Percentiles rank a stretch among this genome's conserved stretches.
Conservation (phyloP, 2,797 vertebrate genomes). For the Scolopax bukidnonensis region DNA sequence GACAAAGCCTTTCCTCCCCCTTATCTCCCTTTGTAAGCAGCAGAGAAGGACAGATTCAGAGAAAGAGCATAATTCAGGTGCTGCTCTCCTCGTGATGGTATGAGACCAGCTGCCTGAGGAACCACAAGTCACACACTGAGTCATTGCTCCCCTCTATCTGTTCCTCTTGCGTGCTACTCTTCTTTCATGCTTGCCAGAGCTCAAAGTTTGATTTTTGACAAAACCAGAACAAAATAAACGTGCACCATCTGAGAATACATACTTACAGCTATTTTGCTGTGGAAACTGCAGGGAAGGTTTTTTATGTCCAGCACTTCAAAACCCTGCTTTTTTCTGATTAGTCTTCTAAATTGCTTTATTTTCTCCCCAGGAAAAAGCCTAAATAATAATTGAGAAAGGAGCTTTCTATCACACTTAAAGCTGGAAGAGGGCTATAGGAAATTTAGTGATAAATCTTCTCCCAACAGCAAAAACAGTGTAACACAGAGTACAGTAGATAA, state of each 20-base stretch:
- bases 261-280: background rate
- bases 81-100: fast-evolving
- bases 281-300: background rate
- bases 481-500: background rate
- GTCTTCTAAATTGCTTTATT: slow-evolving; percentile 48
- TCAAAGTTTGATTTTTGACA: background rate
- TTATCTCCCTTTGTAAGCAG: background rate
- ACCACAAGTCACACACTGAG: background rate
- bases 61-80: background rate
- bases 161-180: background rate
- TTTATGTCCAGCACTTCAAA: slow-evolving; percentile 45
- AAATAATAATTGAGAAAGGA: slow-evolving; percentile 33
- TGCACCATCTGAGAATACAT: background rate
- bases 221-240: background rate
- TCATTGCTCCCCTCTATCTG: background rate
- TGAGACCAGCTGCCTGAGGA: background rate
- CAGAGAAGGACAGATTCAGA: background rate
- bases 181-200: background rate
- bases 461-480: background rate
- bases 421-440: background rate
- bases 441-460: background rate
- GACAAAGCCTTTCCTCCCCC: background rate
- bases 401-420: slow-evolving; percentile 17
- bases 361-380: slow-evolving; percentile 32
- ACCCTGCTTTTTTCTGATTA: slow-evolving; percentile 44